Percentiles rank a stretch among this genome's conserved stretches.
These are phyloP conservation scores for Ctenopoma multispine DNA, from an alignment of 2,797 vertebrate species.

Conservation along the genomic window DNA sequence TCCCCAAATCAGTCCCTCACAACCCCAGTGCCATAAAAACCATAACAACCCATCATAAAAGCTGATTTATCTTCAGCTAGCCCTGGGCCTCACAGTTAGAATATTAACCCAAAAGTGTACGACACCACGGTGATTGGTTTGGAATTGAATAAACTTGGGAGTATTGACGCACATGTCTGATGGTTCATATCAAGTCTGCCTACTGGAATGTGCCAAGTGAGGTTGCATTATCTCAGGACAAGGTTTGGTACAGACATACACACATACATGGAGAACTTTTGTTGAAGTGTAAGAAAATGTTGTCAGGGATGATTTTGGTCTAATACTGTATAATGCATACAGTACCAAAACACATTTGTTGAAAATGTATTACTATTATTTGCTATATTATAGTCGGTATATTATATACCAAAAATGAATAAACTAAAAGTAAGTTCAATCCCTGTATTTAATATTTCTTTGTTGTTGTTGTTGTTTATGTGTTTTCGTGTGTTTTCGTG, in stretches of 20 bases:
- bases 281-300: too few species aligned
- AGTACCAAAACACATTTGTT: too few species aligned
- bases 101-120: constrained; percentile 87
- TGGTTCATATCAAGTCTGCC: constrained; percentile 78
- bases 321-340: neutral
- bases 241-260: constrained; percentile 17
- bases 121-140: constrained; percentile 86
- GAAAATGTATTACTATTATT: neutral
- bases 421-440: too few species aligned
- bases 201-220: constrained; percentile 66
- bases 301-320: neutral
- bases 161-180: constrained; percentile 80
- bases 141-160: constrained; percentile 85
- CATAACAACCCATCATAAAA: constrained; percentile 89
- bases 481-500: constrained; percentile 43
- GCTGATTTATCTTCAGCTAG: constrained; percentile 84
- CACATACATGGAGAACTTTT: constrained; percentile 34
- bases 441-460: too few species aligned
- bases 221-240: constrained; percentile 53
- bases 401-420: too few species aligned
- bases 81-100: constrained; percentile 75
- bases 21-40: constrained; percentile 85
- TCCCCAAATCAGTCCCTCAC: constrained; percentile 87
- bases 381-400: too few species aligned
- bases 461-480: constrained; percentile 1